Evolutionary conservation across 2,113 vertebrate genomes (phyloP).

Genomic region (Lampris megalopsis): DNA sequence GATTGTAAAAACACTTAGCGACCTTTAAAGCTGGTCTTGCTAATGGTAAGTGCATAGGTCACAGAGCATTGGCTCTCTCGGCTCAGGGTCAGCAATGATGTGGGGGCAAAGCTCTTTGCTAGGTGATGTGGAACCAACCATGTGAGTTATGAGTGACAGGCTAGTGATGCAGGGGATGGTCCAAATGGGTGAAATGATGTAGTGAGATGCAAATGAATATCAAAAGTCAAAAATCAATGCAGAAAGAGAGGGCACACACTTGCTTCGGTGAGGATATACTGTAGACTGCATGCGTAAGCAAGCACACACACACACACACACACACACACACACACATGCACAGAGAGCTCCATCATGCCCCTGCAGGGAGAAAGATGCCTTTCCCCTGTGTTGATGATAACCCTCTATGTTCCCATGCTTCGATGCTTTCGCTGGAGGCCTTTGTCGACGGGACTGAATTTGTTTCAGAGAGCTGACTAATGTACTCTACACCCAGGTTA

Average conservation of each 20-base stretch:
- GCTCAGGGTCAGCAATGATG: slow-evolving; percentile 25
- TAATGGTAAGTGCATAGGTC: background rate
- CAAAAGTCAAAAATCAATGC: slow-evolving; percentile 4
- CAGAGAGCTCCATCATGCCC: slow-evolving; percentile 24
- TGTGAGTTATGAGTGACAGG: slow-evolving; percentile 35
- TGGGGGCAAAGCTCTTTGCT: slow-evolving; percentile 39
- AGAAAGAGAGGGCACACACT: background rate
- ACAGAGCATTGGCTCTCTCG: background rate
- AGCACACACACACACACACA: slow-evolving; percentile 17
- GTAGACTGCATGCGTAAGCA: background rate
- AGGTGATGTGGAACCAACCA: slow-evolving; percentile 49
- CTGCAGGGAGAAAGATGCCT: slow-evolving; percentile 44
- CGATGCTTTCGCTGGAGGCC: slow-evolving; percentile 44
- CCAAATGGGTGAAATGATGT: slow-evolving; percentile 8
- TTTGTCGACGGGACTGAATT: slow-evolving; percentile 53
- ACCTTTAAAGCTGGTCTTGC: background rate
- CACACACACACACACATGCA: slow-evolving; percentile 16
- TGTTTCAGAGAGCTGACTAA: slow-evolving; percentile 64
- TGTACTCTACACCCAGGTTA: slow-evolving; percentile 30
- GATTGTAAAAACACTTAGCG: background rate
- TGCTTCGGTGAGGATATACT: background rate
- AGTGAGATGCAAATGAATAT: slow-evolving; percentile 25
- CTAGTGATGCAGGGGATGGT: slow-evolving; percentile 39
- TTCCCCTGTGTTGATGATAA: slow-evolving; percentile 31
- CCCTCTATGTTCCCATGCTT: slow-evolving; percentile 40